A percentile compares a stretch with the other conserved stretches of the same genome.
These are phyloP conservation scores for Conops quadrifasciatus DNA, from an alignment of 2,888 invertebrate species.

Conservation along the genomic window DNA sequence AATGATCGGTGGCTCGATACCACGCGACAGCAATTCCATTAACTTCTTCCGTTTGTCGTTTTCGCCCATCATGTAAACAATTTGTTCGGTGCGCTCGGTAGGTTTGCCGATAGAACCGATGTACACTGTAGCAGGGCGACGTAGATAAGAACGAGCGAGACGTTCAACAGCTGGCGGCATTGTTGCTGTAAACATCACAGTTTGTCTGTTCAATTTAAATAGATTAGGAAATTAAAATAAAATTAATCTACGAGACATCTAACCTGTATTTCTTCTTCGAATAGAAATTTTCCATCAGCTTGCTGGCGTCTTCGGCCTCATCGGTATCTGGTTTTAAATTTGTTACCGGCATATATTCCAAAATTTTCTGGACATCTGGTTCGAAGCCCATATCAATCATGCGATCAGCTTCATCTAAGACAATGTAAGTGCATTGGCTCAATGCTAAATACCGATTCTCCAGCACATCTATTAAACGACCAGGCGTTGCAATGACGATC, in stretches of 20 bases:
- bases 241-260: neutral
- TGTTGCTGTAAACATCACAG: constrained; percentile 99
- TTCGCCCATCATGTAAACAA: constrained; percentile 94
- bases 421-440: constrained; percentile 98
- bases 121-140: constrained; percentile 96
- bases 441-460: constrained; percentile 97
- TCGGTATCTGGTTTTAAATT: constrained; percentile 98
- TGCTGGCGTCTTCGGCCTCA: constrained; percentile 94
- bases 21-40: constrained; percentile 88
- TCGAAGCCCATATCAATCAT: constrained; percentile 99
- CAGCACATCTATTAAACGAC: constrained; percentile 97
- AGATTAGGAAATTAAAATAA: neutral
- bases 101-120: constrained; percentile 98
- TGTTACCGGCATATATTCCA: constrained; percentile 97
- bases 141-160: constrained; percentile 90
- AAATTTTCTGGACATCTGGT: constrained; percentile 95
- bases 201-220: constrained; percentile 78
- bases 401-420: constrained; percentile 94
- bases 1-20: constrained; percentile 96
- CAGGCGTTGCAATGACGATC: constrained; percentile 99
- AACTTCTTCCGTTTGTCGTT: constrained; percentile 96
- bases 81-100: constrained; percentile 96
- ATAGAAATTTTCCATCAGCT: constrained; percentile 91
- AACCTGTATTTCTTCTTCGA: constrained; percentile 92
- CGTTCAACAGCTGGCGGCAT: constrained; percentile 99